Conservation (phyloP, 53 echinoderm and acorn worm genomes). For the Temnopleurus reevesii region DNA sequence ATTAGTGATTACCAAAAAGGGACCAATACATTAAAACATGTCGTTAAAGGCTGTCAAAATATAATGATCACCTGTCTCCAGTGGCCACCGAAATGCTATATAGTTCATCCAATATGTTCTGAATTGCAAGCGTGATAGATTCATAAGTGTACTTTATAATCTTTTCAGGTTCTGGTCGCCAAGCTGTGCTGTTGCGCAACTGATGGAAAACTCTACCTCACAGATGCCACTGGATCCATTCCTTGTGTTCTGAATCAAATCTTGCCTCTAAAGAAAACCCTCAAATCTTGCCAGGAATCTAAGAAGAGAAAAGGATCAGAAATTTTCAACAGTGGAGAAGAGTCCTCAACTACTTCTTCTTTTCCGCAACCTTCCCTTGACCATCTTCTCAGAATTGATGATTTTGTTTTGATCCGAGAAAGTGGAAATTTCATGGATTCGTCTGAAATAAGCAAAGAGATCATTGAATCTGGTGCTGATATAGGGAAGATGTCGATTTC, state of each 20-base stretch:
- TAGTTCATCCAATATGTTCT: too few relatives aligned
- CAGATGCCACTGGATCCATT: slow-evolving; percentile 26
- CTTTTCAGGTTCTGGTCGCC: slow-evolving; percentile 30
- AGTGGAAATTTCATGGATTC: background rate
- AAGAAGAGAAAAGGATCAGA: background rate
- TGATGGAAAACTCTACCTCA: background rate
- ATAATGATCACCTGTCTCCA: too few relatives aligned
- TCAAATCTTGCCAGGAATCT: slow-evolving; percentile 1
- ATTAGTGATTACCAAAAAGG: too few relatives aligned
- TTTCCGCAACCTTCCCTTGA: slow-evolving; percentile 13
- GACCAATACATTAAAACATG: too few relatives aligned
- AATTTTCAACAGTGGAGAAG: background rate
- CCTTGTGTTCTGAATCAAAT: slow-evolving; percentile 2
- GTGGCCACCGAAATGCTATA: too few relatives aligned
- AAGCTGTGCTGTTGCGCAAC: background rate
- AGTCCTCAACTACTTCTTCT: background rate
- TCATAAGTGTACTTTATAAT: background rate
- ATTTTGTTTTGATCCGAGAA: slow-evolving; percentile 23
- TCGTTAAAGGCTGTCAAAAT: too few relatives aligned
- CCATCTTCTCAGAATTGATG: slow-evolving; percentile 48
- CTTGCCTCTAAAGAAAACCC: background rate
- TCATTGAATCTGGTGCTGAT: background rate
- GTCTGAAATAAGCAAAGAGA: background rate
- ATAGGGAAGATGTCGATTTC: background rate
- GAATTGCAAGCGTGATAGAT: too few relatives aligned